A percentile compares a stretch with the other conserved stretches of the same genome.
Conservation (phyloP, 2,888 invertebrate genomes). For the Entomobrya proxima region DNA sequence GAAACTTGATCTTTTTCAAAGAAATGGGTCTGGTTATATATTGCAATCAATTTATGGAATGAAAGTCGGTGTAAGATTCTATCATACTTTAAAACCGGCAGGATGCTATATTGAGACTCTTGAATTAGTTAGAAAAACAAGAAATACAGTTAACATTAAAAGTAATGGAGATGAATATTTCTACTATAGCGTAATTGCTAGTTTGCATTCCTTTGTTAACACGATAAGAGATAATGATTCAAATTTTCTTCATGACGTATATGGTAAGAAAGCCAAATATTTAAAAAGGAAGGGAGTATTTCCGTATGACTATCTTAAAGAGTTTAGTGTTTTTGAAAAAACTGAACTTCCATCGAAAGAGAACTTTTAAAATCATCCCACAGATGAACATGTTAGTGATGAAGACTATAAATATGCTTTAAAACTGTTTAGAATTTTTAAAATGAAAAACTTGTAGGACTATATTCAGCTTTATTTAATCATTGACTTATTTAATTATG, state of each 20-base stretch:
- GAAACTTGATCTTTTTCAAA: too few species aligned
- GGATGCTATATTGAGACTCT: too few species aligned
- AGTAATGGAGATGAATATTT: too few species aligned
- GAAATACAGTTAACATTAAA: too few species aligned
- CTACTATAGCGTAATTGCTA: too few species aligned
- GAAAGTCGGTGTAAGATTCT: too few species aligned
- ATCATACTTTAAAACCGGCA: too few species aligned
- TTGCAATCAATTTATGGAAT: too few species aligned
- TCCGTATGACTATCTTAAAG: constrained; percentile 39
- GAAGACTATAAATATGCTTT: constrained; percentile 42
- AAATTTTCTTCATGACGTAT: constrained; percentile 1
- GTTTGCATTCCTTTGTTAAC: not conserved
- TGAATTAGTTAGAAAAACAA: too few species aligned
- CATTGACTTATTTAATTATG: not conserved
- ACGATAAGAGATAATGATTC: constrained; percentile 4
- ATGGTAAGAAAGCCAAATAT: constrained; percentile 14
- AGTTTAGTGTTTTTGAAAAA: constrained; percentile 25
- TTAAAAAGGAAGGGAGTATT: constrained; percentile 33
- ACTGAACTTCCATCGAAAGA: not conserved
- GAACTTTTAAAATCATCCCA: constrained; percentile 29
- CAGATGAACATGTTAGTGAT: not conserved
- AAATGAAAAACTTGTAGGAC: constrained; percentile 6
- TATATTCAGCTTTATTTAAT: constrained; percentile 24
- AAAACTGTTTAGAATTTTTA: constrained; percentile 26
- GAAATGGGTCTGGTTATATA: too few species aligned